Base-by-base conservation (phyloP, 2,113 vertebrate genomes). In the Oceanites oceanicus region DNA sequence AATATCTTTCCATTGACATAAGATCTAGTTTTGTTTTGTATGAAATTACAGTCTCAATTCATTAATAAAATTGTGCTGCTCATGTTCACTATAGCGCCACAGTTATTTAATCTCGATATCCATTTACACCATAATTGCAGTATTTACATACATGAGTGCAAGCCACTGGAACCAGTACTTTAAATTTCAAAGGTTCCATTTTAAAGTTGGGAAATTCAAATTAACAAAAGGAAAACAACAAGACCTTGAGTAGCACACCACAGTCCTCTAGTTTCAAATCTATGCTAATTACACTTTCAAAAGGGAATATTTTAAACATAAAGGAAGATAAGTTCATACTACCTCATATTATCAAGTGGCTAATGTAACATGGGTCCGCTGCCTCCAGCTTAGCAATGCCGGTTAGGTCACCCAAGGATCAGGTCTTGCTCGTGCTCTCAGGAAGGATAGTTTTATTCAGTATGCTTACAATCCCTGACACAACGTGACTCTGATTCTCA, bases 121-220 rank as follows among this genome's bases (percentile, higher is more conserved):
- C 19, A 50, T 45, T 93, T 86, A 59, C 18, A 4, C 21, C 40
- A 30, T 47, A 95, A 92, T 14, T 84, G 21, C 44, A 81, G 22
- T n/a, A 89, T 49, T 92, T 92, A 88, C 30, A 32, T 66, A 81
- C 7, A 9, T 42, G 58, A 97, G 62, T 87, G 45, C 45, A 74
- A 44, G 74, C 58, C 83, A 82, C 55, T 73, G 92, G 71, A 80
- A 82, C 61, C 32, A 79, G 40, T 42, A 76, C 65, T 95, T 92
- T 87, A 79, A 71, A 90, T 85, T 77, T 83, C 81, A 88, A 91
- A 90, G 67, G 22, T 84, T 94, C 42, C 45, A 61, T 77, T 93
- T 96, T 92, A 92, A 96, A 97, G 30, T 38, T 81, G 56, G 44
- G 34, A 95, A 94, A 91, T 94, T 74, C 72, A 94, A 61, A 86